These are phyloP conservation scores for Asteroscopus sphinx DNA, from an alignment of 2,888 invertebrate genomes.

Conservation along the genomic window DNA sequence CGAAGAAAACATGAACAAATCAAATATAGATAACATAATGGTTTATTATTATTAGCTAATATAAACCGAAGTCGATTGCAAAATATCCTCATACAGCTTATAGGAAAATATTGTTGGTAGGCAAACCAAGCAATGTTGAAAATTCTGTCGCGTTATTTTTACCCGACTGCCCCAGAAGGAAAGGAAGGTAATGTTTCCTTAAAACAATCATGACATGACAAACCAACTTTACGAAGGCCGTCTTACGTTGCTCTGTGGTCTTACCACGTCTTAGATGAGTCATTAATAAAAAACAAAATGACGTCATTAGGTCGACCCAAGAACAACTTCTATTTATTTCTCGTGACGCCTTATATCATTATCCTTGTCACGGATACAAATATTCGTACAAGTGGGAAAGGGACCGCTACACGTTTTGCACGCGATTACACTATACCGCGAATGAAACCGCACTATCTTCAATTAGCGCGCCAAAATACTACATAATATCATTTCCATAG, in stretches of 20 bases:
- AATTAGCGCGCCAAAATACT: constrained; percentile 44
- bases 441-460: constrained; percentile 32
- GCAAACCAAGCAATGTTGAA: background rate
- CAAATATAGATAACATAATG: background rate
- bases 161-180: no score
- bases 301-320: constrained; percentile 37
- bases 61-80: background rate
- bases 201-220: constrained; percentile 44
- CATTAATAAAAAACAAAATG: constrained; percentile 45
- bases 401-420: constrained; percentile 21
- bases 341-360: constrained; percentile 2
- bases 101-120: no score
- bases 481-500: constrained; percentile 24
- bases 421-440: constrained; percentile 15
- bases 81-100: background rate
- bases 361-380: constrained; percentile 30
- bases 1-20: background rate
- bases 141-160: constrained; percentile 7
- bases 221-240: constrained; percentile 19
- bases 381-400: constrained; percentile 15
- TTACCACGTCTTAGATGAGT: no score
- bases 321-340: constrained; percentile 21
- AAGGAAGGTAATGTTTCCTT: no score
- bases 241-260: no score
- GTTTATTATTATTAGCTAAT: no score